phyloP scores from a whole-genome alignment of 2,888 invertebrate genomes.

The Ophion slaviceki region DNA sequence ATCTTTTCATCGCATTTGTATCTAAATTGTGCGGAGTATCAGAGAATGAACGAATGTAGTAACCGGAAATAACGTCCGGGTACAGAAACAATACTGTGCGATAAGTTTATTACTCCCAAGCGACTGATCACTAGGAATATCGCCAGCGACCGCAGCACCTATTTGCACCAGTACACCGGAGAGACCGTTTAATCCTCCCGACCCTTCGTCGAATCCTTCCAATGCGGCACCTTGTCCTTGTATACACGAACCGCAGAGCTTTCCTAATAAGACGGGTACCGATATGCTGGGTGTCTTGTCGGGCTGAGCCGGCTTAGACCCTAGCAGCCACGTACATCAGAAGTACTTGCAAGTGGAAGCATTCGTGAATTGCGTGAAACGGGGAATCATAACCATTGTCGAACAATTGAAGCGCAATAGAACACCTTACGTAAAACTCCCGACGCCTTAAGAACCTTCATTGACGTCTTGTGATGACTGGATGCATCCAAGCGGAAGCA shows the following conservation, averaged over 20 bases:
- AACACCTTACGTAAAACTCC: neutral
- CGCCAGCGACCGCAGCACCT: neutral
- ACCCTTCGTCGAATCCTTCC: neutral
- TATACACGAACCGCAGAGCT: neutral
- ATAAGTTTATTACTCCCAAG: neutral
- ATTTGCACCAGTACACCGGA: neutral
- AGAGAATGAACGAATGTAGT: too few relatives aligned
- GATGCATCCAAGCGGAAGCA: too few relatives aligned
- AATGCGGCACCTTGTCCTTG: neutral
- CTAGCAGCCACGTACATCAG: neutral
- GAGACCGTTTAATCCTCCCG: neutral
- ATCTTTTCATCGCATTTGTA: too few relatives aligned
- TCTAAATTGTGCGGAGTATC: too few relatives aligned
- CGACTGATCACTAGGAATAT: neutral
- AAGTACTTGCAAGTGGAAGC: neutral
- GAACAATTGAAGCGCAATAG: neutral
- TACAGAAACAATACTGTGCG: neutral
- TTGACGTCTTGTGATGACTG: too few relatives aligned
- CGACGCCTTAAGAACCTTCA: too few relatives aligned
- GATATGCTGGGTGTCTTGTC: neutral
- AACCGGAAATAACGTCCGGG: neutral
- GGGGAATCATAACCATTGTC: neutral
- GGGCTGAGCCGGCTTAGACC: neutral
- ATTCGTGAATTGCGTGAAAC: neutral
- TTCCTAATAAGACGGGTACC: neutral